Evolutionary conservation across 2,888 invertebrate genomes (phyloP).

Genomic region (Leucania comma): DNA sequence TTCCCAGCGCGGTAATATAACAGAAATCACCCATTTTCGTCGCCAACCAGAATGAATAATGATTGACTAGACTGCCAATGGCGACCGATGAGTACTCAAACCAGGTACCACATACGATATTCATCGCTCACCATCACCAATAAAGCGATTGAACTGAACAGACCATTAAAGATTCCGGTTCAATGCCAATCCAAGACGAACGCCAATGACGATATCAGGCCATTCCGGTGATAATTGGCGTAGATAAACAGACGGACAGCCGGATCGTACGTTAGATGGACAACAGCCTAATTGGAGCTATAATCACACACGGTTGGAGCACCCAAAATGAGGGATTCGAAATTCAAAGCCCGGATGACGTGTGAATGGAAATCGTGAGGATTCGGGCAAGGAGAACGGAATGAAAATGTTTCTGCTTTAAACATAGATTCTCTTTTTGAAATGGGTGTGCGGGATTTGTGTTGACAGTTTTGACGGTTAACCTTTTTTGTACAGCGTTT

Average conservation of each 20-base stretch:
- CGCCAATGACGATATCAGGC: slow-evolving; percentile 33
- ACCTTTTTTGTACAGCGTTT: slow-evolving; percentile 15
- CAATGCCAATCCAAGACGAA: slow-evolving; percentile 42
- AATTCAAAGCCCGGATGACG: slow-evolving; percentile 33
- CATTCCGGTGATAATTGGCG: slow-evolving; percentile 56
- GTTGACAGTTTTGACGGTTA: slow-evolving; percentile 39
- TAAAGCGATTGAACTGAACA: slow-evolving; percentile 53
- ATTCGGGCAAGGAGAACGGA: slow-evolving; percentile 32
- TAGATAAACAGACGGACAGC: slow-evolving; percentile 62
- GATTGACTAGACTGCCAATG: background rate
- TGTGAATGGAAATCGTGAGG: slow-evolving; percentile 34
- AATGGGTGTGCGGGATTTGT: slow-evolving; percentile 49
- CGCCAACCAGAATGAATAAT: background rate
- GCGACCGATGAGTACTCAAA: background rate
- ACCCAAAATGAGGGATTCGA: slow-evolving; percentile 42
- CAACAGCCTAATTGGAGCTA: slow-evolving; percentile 54
- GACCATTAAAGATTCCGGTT: slow-evolving; percentile 53
- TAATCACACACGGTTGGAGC: slow-evolving; percentile 48
- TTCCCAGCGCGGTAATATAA: background rate
- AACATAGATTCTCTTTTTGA: slow-evolving; percentile 44
- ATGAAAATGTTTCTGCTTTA: slow-evolving; percentile 33
- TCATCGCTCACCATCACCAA: slow-evolving; percentile 23
- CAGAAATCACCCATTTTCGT: background rate
- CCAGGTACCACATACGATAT: slow-evolving; percentile 20
- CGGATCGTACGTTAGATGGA: slow-evolving; percentile 46